phyloP scores from a whole-genome alignment of 2,797 vertebrate genomes.

The Micrastur ruficollis region DNA sequence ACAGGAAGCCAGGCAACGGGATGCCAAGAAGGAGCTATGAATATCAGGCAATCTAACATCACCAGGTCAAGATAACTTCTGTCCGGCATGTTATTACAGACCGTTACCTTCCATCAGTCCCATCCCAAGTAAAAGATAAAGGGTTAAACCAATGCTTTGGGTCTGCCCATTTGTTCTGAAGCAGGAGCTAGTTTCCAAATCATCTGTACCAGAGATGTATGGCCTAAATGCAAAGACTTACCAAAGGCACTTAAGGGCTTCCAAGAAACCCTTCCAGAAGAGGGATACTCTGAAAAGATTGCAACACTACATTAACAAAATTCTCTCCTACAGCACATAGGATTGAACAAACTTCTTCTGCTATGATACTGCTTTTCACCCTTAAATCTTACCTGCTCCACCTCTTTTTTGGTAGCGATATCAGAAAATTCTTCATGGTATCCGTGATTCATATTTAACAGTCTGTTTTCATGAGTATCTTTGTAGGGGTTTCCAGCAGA shows the following conservation, averaged over 20 bases:
- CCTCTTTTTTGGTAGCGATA: slow-evolving; percentile 6
- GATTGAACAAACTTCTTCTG: neutral
- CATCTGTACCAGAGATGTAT: neutral
- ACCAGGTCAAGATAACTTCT: neutral
- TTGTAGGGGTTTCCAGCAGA: neutral
- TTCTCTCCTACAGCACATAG: neutral
- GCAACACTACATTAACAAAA: neutral
- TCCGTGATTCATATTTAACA: slow-evolving; percentile 52
- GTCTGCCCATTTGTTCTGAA: neutral
- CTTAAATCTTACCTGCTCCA: neutral
- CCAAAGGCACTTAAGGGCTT: neutral
- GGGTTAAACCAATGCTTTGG: neutral
- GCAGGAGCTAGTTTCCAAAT: neutral
- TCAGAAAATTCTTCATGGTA: slow-evolving; percentile 10
- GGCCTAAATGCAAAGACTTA: neutral
- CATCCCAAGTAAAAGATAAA: neutral
- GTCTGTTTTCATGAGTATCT: neutral
- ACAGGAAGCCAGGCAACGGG: neutral
- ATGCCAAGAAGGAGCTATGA: neutral
- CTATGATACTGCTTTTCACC: neutral
- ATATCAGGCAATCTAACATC: neutral
- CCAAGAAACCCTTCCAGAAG: neutral
- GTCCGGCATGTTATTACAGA: neutral
- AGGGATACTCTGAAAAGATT: neutral
- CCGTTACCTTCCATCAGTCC: neutral